Conservation (phyloP, 2,888 invertebrate species). For the Stenurella melanura region DNA sequence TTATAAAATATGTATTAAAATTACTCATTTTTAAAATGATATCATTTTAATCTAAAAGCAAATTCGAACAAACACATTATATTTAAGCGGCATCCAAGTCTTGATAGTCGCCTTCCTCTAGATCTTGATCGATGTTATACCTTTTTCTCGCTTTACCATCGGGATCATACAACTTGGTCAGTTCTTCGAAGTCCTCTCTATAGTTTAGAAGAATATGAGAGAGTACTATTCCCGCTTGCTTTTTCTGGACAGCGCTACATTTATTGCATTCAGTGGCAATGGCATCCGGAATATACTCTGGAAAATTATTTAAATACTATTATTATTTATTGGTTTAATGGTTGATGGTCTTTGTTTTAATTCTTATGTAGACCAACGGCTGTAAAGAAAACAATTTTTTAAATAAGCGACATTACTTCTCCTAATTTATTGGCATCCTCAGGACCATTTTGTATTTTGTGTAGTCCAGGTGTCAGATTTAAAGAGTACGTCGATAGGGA, state of each 20-base stretch:
- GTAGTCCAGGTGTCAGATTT: too few relatives aligned
- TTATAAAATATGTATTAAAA: too few relatives aligned
- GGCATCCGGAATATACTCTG: slow-evolving; percentile 83
- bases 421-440: too few relatives aligned
- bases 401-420: too few relatives aligned
- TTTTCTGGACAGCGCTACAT: slow-evolving; percentile 80
- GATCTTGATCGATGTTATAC: slow-evolving; percentile 58
- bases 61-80: not conserved
- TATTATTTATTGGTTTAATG: too few relatives aligned
- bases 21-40: too few relatives aligned
- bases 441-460: too few relatives aligned
- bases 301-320: slow-evolving; percentile 51
- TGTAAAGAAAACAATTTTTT: too few relatives aligned
- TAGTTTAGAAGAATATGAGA: slow-evolving; percentile 80
- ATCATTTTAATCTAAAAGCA: too few relatives aligned
- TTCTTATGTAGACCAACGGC: too few relatives aligned
- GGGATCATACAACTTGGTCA: slow-evolving; percentile 83
- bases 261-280: slow-evolving; percentile 80
- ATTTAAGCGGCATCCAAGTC: slow-evolving; percentile 54
- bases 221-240: slow-evolving; percentile 79
- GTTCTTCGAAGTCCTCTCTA: slow-evolving; percentile 78
- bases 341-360: too few relatives aligned
- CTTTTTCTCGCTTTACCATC: slow-evolving; percentile 76
- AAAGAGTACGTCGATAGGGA: too few relatives aligned
- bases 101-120: slow-evolving; percentile 56